A percentile compares a stretch with the other conserved stretches of the same genome.
These are phyloP conservation scores for Dryadula phaetusa DNA, from an alignment of 2,888 invertebrate species.

Conservation along the genomic window DNA sequence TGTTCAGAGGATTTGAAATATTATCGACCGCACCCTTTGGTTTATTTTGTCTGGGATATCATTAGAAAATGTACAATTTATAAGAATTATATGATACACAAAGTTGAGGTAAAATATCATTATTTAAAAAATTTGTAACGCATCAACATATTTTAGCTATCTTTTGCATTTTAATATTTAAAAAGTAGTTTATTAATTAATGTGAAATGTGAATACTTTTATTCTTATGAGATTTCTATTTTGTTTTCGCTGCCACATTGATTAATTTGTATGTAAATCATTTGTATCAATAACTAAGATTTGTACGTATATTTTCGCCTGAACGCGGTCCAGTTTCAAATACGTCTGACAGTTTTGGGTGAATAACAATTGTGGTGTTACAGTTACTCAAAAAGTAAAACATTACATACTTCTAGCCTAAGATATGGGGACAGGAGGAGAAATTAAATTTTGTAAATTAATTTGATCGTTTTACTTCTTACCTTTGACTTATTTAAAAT, in stretches of 20 bases:
- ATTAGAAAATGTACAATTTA: not conserved
- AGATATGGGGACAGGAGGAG: conserved; percentile 75
- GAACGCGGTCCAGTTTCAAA: not conserved
- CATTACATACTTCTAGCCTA: conserved; percentile 75
- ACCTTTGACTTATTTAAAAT: conserved; percentile 17
- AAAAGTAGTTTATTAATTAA: no score
- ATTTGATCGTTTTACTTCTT: conserved; percentile 59
- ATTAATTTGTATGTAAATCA: no score
- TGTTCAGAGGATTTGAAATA: conserved; percentile 49
- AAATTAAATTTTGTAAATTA: conserved; percentile 83
- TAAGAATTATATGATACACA: not conserved
- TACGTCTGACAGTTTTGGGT: conserved; percentile 57
- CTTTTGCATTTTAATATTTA: not conserved
- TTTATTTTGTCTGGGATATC: not conserved
- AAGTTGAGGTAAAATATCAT: not conserved
- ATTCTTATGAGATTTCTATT: not conserved
- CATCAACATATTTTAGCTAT: not conserved
- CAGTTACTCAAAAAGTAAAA: conserved; percentile 74
- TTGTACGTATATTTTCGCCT: not conserved
- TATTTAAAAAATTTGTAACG: not conserved
- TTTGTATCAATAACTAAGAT: not conserved
- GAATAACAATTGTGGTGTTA: conserved; percentile 75
- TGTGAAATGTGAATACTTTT: no score
- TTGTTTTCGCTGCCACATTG: no score
- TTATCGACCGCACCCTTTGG: not conserved